These are phyloP conservation scores for Periphyllus acericola DNA, from an alignment of 2,888 invertebrate genomes.

Conservation along the genomic window DNA sequence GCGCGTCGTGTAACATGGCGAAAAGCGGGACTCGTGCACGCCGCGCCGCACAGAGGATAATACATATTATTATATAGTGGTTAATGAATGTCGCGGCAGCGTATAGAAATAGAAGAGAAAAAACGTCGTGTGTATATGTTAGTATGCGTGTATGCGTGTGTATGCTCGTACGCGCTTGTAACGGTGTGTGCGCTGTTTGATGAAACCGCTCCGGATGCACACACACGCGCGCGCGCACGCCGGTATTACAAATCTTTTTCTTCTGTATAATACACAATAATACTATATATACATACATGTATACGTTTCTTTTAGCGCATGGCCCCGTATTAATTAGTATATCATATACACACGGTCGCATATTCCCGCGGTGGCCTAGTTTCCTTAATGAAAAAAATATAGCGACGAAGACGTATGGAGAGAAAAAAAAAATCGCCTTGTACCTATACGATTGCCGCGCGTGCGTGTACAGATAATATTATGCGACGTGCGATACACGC, in stretches of 20 bases:
- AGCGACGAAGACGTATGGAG: neutral
- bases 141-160: neutral
- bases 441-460: neutral
- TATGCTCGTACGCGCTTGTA: neutral
- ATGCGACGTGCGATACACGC: neutral
- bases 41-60: neutral
- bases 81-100: neutral
- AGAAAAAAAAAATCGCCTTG: constrained; percentile 13
- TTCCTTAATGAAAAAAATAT: constrained; percentile 49
- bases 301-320: constrained; percentile 24
- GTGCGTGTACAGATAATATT: constrained; percentile 19
- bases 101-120: constrained; percentile 3
- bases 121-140: neutral
- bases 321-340: constrained; percentile 51
- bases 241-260: constrained; percentile 30
- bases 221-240: neutral
- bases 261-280: neutral
- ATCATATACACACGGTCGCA: neutral
- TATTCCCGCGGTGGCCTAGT: constrained; percentile 37
- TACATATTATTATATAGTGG: neutral
- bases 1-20: neutral
- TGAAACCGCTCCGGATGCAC: constrained; percentile 33
- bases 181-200: neutral
- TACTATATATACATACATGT: neutral
- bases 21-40: neutral